A percentile compares a stretch with the other conserved stretches of the same genome.
Conservation (phyloP, 2,888 invertebrate species). For the Amiota communis region DNA sequence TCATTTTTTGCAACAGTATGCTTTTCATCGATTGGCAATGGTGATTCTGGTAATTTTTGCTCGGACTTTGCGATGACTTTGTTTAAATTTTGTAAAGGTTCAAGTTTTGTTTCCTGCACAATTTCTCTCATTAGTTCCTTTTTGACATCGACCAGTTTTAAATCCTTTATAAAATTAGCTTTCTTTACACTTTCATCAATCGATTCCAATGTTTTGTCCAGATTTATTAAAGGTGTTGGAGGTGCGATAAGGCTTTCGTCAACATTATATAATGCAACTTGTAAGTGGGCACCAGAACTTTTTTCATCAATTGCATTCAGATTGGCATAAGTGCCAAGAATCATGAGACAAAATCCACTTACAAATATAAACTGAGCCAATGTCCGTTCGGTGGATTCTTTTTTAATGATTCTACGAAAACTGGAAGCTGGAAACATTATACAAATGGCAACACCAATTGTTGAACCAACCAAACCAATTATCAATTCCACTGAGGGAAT, state of each 20-base stretch:
- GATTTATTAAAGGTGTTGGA: constrained; percentile 50
- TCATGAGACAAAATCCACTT: constrained; percentile 89
- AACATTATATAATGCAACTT: constrained; percentile 30
- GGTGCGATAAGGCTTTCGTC: constrained; percentile 40
- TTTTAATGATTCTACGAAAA: constrained; percentile 87
- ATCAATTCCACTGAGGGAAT: constrained; percentile 96
- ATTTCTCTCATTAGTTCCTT: constrained; percentile 23
- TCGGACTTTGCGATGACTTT: constrained; percentile 19
- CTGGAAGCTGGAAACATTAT: constrained; percentile 93
- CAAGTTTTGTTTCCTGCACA: constrained; percentile 20
- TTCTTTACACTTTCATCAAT: constrained; percentile 43
- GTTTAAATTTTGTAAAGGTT: constrained; percentile 28
- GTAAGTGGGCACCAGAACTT: constrained; percentile 69
- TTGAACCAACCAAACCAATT: constrained; percentile 93
- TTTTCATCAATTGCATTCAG: constrained; percentile 82
- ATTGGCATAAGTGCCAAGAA: constrained; percentile 93
- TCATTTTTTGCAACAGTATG: constrained; percentile 31
- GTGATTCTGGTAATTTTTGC: constrained; percentile 56
- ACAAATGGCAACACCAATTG: constrained; percentile 94
- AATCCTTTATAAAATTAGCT: constrained; percentile 44
- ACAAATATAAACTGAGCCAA: constrained; percentile 88
- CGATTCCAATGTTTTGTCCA: constrained; percentile 38
- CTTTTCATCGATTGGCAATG: constrained; percentile 64
- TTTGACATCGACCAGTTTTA: constrained; percentile 31
- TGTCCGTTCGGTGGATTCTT: constrained; percentile 85